Conservation (phyloP, 2,797 vertebrate species). For the Chlorospingus semifuscus region DNA sequence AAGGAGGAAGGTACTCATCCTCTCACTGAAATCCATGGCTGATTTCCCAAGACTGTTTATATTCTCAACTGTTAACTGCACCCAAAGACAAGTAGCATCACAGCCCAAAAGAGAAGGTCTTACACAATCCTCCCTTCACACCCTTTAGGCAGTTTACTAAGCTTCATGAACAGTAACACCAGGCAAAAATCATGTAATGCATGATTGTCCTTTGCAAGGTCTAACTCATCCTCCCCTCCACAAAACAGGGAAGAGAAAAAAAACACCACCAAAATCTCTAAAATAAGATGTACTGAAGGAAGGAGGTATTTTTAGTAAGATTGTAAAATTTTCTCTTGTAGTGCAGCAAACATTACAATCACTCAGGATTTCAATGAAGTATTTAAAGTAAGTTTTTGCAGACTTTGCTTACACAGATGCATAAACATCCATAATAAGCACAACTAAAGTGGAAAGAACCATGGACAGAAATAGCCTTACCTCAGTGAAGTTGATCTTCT, state of each 20-base stretch:
- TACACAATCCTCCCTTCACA: background rate
- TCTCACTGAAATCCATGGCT: background rate
- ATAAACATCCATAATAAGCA: background rate
- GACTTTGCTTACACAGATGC: background rate
- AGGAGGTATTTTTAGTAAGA: background rate
- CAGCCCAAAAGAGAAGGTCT: background rate
- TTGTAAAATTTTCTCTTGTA: background rate
- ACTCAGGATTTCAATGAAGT: background rate
- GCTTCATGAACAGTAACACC: background rate
- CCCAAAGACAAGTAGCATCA: background rate
- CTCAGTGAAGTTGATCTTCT: slow-evolving; percentile 98
- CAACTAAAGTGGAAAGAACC: background rate
- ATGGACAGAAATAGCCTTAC: slow-evolving; percentile 66
- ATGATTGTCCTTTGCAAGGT: background rate
- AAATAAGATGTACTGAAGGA: background rate
- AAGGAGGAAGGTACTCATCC: background rate
- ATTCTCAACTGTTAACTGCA: background rate
- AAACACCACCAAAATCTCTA: background rate
- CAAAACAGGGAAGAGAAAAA: background rate
- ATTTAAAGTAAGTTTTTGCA: background rate
- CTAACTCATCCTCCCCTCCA: background rate
- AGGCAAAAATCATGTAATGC: background rate
- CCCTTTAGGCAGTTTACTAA: background rate
- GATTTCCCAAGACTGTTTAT: background rate
- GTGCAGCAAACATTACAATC: background rate